Conservation (phyloP, 2,797 vertebrate genomes). For the Antrozous pallidus region DNA sequence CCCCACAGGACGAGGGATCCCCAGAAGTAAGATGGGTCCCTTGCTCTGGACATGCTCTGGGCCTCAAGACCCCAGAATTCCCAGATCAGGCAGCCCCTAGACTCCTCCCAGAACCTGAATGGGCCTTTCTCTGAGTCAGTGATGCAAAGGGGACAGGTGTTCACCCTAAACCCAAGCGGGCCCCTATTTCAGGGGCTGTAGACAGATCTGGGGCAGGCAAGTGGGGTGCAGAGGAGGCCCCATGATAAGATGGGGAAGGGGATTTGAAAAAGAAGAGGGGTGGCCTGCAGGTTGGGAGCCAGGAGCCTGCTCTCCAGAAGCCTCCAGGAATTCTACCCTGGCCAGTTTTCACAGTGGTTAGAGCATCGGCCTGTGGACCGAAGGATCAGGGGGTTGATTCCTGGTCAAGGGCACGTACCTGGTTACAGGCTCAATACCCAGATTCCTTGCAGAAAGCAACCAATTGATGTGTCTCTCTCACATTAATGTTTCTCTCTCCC, state of each 20-base stretch:
- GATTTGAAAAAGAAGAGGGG: background rate
- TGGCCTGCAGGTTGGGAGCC: background rate
- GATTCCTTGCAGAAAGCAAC: too few species aligned
- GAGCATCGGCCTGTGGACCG: too few species aligned
- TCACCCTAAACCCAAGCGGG: background rate
- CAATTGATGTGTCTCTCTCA: too few species aligned
- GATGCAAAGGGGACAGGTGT: too few species aligned
- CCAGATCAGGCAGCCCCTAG: background rate
- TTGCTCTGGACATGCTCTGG: background rate
- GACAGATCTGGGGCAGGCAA: background rate
- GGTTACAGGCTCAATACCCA: too few species aligned
- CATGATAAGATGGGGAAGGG: background rate
- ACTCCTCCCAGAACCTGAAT: background rate
- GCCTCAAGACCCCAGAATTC: background rate
- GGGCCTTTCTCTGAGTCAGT: background rate
- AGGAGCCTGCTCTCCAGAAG: background rate
- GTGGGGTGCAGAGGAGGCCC: background rate
- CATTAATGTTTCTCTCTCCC: too few species aligned
- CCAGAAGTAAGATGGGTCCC: background rate
- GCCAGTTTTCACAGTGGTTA: too few species aligned
- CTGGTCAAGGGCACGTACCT: too few species aligned
- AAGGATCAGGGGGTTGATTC: too few species aligned
- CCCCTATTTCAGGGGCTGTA: background rate
- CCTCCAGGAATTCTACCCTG: background rate
- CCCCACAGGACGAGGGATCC: background rate